These are phyloP conservation scores for Xenentodon cancila DNA, from an alignment of 2,797 vertebrate genomes.

Conservation along the genomic window DNA sequence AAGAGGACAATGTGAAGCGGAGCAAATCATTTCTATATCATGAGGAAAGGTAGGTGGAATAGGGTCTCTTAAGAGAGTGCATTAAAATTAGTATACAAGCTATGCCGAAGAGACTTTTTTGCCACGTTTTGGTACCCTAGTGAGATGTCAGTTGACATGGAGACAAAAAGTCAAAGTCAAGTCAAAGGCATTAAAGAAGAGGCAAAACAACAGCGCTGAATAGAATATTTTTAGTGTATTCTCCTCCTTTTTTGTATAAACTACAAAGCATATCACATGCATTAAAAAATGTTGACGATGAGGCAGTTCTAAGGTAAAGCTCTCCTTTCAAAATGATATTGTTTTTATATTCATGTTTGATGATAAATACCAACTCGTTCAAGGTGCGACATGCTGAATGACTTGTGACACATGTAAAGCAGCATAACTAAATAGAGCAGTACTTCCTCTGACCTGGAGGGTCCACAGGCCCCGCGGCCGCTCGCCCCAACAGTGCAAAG, in stretches of 20 bases:
- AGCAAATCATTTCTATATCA: conserved; percentile 64
- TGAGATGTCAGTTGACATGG: neutral
- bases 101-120: neutral
- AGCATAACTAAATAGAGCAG: neutral
- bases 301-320: neutral
- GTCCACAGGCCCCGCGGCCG: conserved; percentile 55
- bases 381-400: neutral
- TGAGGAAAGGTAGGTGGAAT: conserved; percentile 40
- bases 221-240: too few species aligned
- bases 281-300: too few species aligned
- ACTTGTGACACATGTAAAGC: neutral
- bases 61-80: conserved; percentile 10
- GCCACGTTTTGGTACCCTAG: neutral
- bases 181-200: conserved; percentile 1
- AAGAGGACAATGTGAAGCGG: conserved; percentile 64
- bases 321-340: neutral
- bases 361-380: too few species aligned
- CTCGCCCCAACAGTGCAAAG: conserved; percentile 61
- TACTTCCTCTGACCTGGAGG: conserved; percentile 44
- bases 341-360: too few species aligned
- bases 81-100: conserved; percentile 14
- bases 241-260: too few species aligned
- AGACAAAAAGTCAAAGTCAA: too few species aligned
- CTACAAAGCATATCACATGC: neutral
- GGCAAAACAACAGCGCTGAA: neutral